phyloP scores from a whole-genome alignment of 2,113 vertebrate species.

The Ahaetulla prasina region DNA sequence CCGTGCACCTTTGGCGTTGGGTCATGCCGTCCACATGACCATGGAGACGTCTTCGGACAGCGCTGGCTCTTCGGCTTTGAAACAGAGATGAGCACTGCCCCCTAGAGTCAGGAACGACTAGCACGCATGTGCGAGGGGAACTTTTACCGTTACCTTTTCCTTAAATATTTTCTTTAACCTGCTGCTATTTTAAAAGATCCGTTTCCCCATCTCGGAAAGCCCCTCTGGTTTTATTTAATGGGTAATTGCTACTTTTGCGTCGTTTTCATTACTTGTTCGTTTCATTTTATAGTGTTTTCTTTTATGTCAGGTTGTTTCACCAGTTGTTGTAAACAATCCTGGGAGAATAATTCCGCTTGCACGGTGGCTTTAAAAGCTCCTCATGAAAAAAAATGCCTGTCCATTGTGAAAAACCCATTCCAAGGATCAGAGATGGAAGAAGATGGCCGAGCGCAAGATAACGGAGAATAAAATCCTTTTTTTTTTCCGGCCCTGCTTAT shows the following conservation, averaged over 20 bases:
- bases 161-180: neutral
- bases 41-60: no score
- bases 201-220: neutral
- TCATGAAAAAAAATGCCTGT: neutral
- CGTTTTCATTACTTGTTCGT: neutral
- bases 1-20: no score
- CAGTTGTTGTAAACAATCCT: neutral
- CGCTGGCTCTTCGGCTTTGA: no score
- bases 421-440: neutral
- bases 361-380: neutral
- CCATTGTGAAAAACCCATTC: neutral
- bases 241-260: neutral
- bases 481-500: neutral
- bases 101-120: no score
- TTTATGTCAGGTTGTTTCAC: neutral
- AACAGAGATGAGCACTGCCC: no score
- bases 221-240: neutral
- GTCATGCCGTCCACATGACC: no score
- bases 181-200: neutral
- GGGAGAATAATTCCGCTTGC: neutral
- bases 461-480: neutral
- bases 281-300: neutral
- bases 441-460: neutral
- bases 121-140: no score
- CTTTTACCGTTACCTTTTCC: neutral